Evolutionary conservation across 2,888 invertebrate genomes (phyloP).

Genomic region (Osedax fenrisi): DNA sequence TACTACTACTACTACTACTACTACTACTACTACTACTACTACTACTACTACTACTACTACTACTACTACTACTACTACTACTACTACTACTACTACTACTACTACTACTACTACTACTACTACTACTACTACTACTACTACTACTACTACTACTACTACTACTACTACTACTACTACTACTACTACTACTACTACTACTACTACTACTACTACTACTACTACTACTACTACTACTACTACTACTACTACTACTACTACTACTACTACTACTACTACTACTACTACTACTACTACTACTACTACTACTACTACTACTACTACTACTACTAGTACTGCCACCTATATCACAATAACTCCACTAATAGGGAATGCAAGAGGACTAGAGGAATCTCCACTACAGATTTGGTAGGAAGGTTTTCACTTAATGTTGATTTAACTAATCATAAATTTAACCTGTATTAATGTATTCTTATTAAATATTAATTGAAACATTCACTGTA

Average conservation of each 20-base stretch:
- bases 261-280: neutral
- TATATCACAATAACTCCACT: too few species aligned
- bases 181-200: conserved; percentile 5
- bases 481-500: too few species aligned
- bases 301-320: neutral
- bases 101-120: conserved; percentile 8
- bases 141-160: conserved; percentile 23
- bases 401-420: too few species aligned
- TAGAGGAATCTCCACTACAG: too few species aligned
- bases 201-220: conserved; percentile 33
- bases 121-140: conserved; percentile 5
- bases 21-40: conserved; percentile 50
- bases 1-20: conserved; percentile 22
- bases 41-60: conserved; percentile 58
- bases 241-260: conserved; percentile 54
- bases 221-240: conserved; percentile 54
- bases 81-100: conserved; percentile 14
- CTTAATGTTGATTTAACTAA: neutral
- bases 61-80: neutral
- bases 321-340: neutral
- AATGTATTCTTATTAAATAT: too few species aligned
- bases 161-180: conserved; percentile 23
- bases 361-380: too few species aligned
- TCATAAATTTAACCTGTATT: too few species aligned
- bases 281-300: neutral